Conservation (phyloP, 2,797 vertebrate genomes). For the Ambastaia sidthimunki region DNA sequence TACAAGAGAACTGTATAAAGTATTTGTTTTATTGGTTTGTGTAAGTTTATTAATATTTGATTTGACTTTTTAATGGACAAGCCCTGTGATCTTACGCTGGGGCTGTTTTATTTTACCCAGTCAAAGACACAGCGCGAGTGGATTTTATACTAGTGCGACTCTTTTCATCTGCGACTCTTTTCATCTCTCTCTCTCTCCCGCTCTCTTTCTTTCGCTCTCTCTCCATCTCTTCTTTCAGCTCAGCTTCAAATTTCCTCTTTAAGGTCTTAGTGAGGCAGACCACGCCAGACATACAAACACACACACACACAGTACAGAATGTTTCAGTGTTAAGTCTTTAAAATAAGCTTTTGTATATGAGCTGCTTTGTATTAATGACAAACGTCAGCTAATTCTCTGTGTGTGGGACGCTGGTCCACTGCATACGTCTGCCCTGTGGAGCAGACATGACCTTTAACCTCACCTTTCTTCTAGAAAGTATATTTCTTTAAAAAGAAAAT, state of each 20-base stretch:
- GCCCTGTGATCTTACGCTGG: slow-evolving; percentile 84
- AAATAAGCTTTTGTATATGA: slow-evolving; percentile 80
- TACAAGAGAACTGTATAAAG: slow-evolving; percentile 75
- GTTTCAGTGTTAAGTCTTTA: slow-evolving; percentile 67
- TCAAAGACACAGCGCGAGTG: slow-evolving; percentile 63
- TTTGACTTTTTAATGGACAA: too few species aligned
- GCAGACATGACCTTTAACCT: slow-evolving; percentile 72
- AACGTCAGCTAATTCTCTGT: slow-evolving; percentile 73
- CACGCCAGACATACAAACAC: slow-evolving; percentile 2
- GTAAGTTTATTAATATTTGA: slow-evolving; percentile 58
- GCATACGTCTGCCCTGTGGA: slow-evolving; percentile 86
- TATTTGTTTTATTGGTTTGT: slow-evolving; percentile 68
- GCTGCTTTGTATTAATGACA: slow-evolving; percentile 72
- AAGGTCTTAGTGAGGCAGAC: slow-evolving; percentile 2
- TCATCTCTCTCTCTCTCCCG: slow-evolving; percentile 15
- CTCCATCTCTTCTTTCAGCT: slow-evolving; percentile 35
- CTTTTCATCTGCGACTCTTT: slow-evolving; percentile 15
- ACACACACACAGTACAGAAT: slow-evolving; percentile 13
- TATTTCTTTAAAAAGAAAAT: slow-evolving; percentile 42
- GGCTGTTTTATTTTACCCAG: slow-evolving; percentile 73
- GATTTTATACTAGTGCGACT: slow-evolving; percentile 28
- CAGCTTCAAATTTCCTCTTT: not conserved
- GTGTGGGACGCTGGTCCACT: slow-evolving; percentile 80
- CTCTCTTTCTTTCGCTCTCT: slow-evolving; percentile 30
- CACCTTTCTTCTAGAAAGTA: slow-evolving; percentile 50